These are phyloP conservation scores for Ephialtes manifestator DNA, from an alignment of 2,888 invertebrate genomes.

Conservation along the genomic window DNA sequence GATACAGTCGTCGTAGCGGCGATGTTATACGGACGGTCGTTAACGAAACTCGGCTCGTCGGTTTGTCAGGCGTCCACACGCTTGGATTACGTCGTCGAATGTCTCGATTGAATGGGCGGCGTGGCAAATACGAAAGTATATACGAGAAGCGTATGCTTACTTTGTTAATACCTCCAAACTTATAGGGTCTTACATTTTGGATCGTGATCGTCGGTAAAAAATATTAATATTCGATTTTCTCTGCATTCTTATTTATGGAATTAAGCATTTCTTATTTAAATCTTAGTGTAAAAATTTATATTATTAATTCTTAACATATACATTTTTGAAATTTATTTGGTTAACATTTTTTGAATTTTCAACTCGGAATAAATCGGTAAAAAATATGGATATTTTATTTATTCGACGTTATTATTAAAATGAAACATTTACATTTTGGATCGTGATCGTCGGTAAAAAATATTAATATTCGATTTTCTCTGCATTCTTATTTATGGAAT, in stretches of 20 bases:
- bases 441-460: neutral
- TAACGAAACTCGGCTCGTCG: constrained; percentile 77
- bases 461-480: too few species aligned
- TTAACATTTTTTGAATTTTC: too few species aligned
- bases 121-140: neutral
- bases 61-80: constrained; percentile 76
- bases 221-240: too few species aligned
- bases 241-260: too few species aligned
- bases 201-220: neutral
- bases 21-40: constrained; percentile 71
- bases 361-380: too few species aligned
- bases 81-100: constrained; percentile 76
- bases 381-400: too few species aligned
- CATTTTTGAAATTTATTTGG: too few species aligned
- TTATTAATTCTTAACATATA: too few species aligned
- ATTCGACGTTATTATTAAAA: too few species aligned
- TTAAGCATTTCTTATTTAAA: too few species aligned
- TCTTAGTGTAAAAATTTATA: too few species aligned
- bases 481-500: too few species aligned
- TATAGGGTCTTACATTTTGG: neutral
- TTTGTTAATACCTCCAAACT: neutral
- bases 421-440: neutral
- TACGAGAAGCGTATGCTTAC: neutral
- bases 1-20: constrained; percentile 75
- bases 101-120: constrained; percentile 51